Percentiles rank a stretch among this genome's conserved stretches.
phyloP scores from a whole-genome alignment of 2,888 invertebrate species.

The Lysandra coridon region DNA sequence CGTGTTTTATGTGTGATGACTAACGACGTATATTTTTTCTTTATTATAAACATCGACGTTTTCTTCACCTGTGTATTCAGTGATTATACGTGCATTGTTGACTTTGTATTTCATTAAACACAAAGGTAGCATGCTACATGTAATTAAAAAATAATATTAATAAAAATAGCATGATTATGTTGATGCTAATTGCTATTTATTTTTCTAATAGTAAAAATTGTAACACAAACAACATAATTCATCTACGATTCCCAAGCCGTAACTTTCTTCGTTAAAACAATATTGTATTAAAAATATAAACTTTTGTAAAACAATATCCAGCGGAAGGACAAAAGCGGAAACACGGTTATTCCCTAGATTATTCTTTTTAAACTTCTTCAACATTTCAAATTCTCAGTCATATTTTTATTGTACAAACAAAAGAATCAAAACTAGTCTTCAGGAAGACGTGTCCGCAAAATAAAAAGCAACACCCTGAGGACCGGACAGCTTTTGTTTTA shows the following conservation, averaged over 20 bases:
- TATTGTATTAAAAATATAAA: constrained; percentile 7
- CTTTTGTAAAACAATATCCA: neutral
- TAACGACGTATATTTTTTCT: neutral
- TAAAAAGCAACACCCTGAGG: constrained; percentile 20
- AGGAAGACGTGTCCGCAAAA: constrained; percentile 21
- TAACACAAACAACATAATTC: neutral
- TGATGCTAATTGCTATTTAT: too few species aligned
- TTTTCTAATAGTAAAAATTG: neutral
- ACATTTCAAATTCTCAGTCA: constrained; percentile 24
- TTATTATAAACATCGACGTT: too few species aligned
- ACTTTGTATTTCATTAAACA: too few species aligned
- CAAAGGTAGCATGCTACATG: too few species aligned
- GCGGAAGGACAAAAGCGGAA: neutral
- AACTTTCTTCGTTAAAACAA: neutral
- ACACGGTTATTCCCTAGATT: constrained; percentile 20
- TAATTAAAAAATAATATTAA: too few species aligned
- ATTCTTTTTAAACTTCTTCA: constrained; percentile 13
- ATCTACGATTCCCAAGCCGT: neutral
- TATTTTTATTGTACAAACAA: constrained; percentile 24
- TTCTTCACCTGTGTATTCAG: too few species aligned
- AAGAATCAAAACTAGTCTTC: constrained; percentile 25
- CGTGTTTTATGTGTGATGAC: neutral
- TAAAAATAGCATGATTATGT: too few species aligned
- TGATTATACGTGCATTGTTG: too few species aligned
- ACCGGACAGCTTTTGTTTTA: constrained; percentile 9